These are phyloP conservation scores for Aleadryas rufinucha DNA, from an alignment of 2,113 vertebrate species.

Conservation along the genomic window DNA sequence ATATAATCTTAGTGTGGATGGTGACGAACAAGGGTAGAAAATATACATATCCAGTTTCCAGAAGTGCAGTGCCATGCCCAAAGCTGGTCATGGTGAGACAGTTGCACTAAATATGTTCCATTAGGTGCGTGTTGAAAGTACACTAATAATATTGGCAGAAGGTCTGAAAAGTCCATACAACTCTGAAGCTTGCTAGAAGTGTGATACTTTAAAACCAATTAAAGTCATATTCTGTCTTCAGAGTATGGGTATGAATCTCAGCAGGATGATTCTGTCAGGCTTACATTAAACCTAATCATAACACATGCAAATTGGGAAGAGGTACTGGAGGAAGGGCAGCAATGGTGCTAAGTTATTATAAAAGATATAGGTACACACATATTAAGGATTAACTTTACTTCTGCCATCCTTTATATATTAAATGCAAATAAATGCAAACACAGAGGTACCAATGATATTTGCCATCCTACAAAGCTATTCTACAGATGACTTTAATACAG, in stretches of 20 bases:
- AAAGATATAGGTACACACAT: neutral
- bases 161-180: neutral
- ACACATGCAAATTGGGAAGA: neutral
- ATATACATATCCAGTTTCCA: neutral
- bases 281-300: neutral
- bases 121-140: neutral
- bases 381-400: neutral
- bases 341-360: neutral
- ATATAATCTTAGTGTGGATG: neutral
- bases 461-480: neutral
- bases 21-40: neutral
- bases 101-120: neutral
- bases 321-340: neutral
- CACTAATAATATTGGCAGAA: neutral
- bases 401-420: neutral
- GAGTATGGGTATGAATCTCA: neutral
- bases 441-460: neutral
- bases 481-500: neutral
- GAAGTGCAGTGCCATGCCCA: neutral
- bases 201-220: neutral
- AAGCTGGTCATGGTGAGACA: neutral
- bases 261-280: neutral
- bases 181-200: neutral
- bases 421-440: neutral
- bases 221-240: neutral